Evolutionary conservation across 2,888 invertebrate species (phyloP), one percentile per base, ranked within the genome.

Genomic region (Mythimna lalbum): DNA sequence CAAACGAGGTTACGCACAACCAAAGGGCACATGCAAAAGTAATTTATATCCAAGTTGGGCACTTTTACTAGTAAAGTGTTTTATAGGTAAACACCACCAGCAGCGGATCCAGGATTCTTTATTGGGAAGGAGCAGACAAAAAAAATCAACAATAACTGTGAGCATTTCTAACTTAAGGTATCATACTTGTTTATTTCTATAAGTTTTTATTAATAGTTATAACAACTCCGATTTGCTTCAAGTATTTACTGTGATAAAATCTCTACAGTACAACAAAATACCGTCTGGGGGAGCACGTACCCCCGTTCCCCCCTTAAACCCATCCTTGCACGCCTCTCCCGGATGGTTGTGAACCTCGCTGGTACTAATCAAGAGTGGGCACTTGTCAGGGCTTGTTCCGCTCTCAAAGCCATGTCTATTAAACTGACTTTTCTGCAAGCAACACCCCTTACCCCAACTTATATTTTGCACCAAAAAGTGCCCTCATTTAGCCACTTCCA

Each of bases 361-460:
- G 69, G 73, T 83, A 83, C 81, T 83, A 81, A 86, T 84, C 83
- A 83, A 80, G 60, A 80, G 75, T 76, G 57, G 53, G 60, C 73
- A 82, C 74, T 87, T 79, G 73, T 73, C 74, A 80, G 63, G 65
- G 72, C 57, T 66, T 78, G 72, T 80, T 75, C 31, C 63, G 31
- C 56, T 73, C 67, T 76, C 69, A 79, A 84, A 81, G 74, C 61
- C 75, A 74, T 71, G 57, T 63, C 71, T 68, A 69, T 81, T 81
- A 79, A 73, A 78, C 73, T 74, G 69, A 72, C 77, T 66, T 68
- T 80, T 78, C 63, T 82, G 70, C 75, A 67, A 31, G 65, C 53
- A 74, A 63, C 68, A 21, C 17, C 43, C 33, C 63, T n/a, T 31
- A 17, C 27, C 49, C 68, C 23, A 60, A 72, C 65, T 81, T 47